Conservation (phyloP, 2,113 vertebrate species). For the Callipepla californica region DNA sequence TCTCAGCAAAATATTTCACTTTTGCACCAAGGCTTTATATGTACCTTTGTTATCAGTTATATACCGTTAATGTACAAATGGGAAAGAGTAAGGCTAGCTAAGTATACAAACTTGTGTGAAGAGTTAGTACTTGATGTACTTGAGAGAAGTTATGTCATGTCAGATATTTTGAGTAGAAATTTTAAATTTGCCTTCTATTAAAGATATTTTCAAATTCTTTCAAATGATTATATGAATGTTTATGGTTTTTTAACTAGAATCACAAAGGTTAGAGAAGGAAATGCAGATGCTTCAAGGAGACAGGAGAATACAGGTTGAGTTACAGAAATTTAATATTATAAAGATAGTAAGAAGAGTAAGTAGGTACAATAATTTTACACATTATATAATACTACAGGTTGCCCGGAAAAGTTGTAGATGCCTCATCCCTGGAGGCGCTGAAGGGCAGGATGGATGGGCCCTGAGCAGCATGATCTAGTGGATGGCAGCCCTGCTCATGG, state of each 20-base stretch:
- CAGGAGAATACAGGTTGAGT: not conserved
- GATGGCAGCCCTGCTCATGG: not conserved
- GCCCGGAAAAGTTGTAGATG: too few species aligned
- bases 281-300: not conserved
- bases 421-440: too few species aligned
- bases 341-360: not conserved
- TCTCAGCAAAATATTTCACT: accelerated
- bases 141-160: not conserved
- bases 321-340: not conserved
- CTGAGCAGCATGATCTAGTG: too few species aligned
- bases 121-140: not conserved
- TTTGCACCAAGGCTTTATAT: not conserved
- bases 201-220: not conserved
- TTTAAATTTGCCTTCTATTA: not conserved
- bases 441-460: too few species aligned
- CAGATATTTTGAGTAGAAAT: not conserved
- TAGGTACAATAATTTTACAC: not conserved
- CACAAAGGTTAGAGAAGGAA: not conserved
- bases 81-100: not conserved
- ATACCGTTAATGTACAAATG: not conserved
- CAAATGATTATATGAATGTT: not conserved
- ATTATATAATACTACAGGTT: too few species aligned
- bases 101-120: not conserved
- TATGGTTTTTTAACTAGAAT: not conserved
- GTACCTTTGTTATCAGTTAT: not conserved